Evolutionary conservation across 2,113 vertebrate species (phyloP), one percentile per base, ranked within the genome.

Genomic region (Blennius ocellaris): DNA sequence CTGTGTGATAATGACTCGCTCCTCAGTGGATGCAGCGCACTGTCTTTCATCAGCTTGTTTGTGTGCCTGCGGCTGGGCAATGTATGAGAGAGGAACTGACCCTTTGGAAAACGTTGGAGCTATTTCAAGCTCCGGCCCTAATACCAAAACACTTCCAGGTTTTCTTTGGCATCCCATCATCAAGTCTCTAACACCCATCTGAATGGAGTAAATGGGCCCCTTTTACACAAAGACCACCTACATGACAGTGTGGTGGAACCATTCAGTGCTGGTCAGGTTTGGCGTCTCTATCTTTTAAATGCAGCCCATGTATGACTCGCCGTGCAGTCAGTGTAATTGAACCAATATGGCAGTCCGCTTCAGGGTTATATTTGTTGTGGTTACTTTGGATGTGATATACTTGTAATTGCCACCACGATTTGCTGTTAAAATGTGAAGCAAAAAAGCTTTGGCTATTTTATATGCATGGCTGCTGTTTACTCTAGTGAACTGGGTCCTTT

Each of bases 121-220:
- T 92, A 93, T 92, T 92, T 93, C 69, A 51, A 90, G 87, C 74
- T 62, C 55, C n/a, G 60, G 71, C 83, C 61, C 69, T 56, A 66
- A 64, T 80, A 78, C 85, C 81, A 82, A 89, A 92, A 89, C 84
- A 86, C 85, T 78, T 87, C 62, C 75, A 81, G 85, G 85, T 92
- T 92, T 93, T 92, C 74, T 71, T 92, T 93, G 92, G 92, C 91
- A 69, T 80, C 43, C 17, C 52, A 30, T 78, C 59, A 51, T 65
- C 45, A 45, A 57, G 64, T 55, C 80, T 86, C 77, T 64, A 81
- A 82, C 70, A 61, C 56, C 61, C 64, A 45, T 70, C 53, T 50
- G 63, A 81, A 81, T 85, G 21, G 65, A 82, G 83, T 77, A 73
- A 84, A 90, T 78, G 67, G 70, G 36, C 60, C n/a, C 78, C 76